A percentile compares a stretch with the other conserved stretches of the same genome.
These are phyloP conservation scores for Vidua macroura DNA, from an alignment of 2,113 vertebrate species.

Conservation along the genomic window DNA sequence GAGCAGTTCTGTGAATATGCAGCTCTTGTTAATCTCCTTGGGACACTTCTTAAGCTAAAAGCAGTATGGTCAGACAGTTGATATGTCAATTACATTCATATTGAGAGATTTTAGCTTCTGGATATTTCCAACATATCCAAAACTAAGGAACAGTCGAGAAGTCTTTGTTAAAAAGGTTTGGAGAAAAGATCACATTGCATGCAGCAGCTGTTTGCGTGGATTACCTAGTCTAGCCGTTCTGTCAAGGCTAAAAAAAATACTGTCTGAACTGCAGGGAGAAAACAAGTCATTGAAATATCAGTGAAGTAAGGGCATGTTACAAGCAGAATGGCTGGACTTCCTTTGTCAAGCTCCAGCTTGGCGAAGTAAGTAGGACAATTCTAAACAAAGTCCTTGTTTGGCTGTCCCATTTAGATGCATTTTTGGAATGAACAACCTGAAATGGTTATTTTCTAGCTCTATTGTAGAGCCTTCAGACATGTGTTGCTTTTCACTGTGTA, in stretches of 20 bases:
- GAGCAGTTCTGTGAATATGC: neutral
- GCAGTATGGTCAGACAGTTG: slow-evolving; percentile 41
- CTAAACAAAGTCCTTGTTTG: slow-evolving; percentile 1
- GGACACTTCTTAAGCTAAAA: slow-evolving; percentile 52
- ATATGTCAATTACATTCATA: slow-evolving; percentile 59
- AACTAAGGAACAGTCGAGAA: slow-evolving; percentile 67
- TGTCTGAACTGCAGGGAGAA: slow-evolving; percentile 73
- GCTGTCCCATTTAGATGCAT: neutral
- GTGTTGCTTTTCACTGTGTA: neutral
- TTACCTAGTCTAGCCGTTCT: slow-evolving; percentile 82
- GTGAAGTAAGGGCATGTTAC: slow-evolving; percentile 41
- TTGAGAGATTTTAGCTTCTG: slow-evolving; percentile 67
- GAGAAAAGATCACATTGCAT: slow-evolving; percentile 77
- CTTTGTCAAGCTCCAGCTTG: neutral
- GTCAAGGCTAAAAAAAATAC: slow-evolving; percentile 76
- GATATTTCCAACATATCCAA: slow-evolving; percentile 66
- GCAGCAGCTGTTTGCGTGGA: slow-evolving; percentile 79
- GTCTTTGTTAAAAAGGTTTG: slow-evolving; percentile 70
- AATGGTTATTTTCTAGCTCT: neutral
- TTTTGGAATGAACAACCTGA: neutral
- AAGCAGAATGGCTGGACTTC: slow-evolving; percentile 29
- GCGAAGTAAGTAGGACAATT: neutral
- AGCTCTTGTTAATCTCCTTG: slow-evolving; percentile 20
- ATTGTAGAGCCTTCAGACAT: neutral
- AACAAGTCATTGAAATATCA: slow-evolving; percentile 70